phyloP scores from a whole-genome alignment of 2,888 invertebrate genomes.

The Corbicula japonica region DNA sequence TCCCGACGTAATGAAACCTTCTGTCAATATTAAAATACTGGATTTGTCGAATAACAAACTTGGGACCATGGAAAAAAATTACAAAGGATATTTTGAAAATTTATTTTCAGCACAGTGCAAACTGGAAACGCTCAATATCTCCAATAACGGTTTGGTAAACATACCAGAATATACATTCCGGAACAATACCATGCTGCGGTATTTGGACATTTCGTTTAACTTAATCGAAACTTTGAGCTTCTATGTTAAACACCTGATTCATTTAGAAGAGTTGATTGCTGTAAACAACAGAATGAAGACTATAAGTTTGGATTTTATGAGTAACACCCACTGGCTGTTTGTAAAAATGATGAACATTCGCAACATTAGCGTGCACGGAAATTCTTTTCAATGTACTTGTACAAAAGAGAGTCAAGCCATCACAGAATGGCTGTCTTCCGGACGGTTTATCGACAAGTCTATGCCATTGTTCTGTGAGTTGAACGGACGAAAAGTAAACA shows the following conservation, averaged over 20 bases:
- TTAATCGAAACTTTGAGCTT: not conserved
- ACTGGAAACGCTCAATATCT: not conserved
- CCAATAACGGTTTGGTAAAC: not conserved
- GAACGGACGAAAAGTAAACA: not conserved
- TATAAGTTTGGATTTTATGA: not conserved
- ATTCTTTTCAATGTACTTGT: constrained; percentile 5
- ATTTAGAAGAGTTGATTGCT: constrained; percentile 3
- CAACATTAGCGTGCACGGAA: not conserved
- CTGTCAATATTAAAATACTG: not conserved
- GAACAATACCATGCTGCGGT: not conserved
- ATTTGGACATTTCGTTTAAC: constrained; percentile 16
- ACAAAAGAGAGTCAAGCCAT: not conserved
- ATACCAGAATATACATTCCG: constrained; percentile 3
- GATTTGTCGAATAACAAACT: constrained; percentile 26
- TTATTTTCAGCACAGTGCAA: not conserved
- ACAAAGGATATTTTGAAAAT: not conserved
- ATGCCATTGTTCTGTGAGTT: not conserved
- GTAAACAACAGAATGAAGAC: constrained; percentile 7
- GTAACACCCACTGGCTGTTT: not conserved
- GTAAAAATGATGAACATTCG: not conserved
- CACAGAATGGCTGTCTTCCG: not conserved
- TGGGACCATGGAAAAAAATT: constrained; percentile 6
- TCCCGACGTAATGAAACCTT: not conserved
- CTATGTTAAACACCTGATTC: not conserved
- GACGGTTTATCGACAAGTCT: not conserved